Conservation (phyloP, 2,113 vertebrate genomes). For the Saguinus imperator region DNA sequence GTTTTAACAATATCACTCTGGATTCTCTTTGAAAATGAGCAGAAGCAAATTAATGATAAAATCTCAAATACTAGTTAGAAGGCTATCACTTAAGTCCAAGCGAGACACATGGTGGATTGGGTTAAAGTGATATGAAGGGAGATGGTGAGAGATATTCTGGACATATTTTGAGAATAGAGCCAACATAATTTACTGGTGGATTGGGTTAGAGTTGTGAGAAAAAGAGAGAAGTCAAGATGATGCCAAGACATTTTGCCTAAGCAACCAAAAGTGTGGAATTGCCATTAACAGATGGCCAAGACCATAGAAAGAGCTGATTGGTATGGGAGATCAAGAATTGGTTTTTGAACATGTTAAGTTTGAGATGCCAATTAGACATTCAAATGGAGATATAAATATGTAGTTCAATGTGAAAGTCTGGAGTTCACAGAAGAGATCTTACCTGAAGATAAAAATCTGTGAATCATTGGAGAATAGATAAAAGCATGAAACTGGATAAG, state of each 20-base stretch:
- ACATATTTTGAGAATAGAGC: not conserved
- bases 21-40: not conserved
- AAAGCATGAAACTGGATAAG: not conserved
- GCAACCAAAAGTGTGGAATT: not conserved
- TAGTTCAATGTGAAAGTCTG: not conserved
- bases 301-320: not conserved
- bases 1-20: not conserved
- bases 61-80: not conserved
- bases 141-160: not conserved
- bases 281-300: not conserved
- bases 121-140: not conserved
- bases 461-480: not conserved
- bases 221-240: not conserved
- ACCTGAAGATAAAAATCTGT: not conserved
- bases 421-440: not conserved
- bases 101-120: not conserved
- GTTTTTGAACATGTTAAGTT: not conserved
- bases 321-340: not conserved
- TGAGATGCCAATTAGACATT: not conserved
- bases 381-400: not conserved
- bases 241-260: not conserved
- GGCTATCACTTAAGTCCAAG: not conserved
- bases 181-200: not conserved
- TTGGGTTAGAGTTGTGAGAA: not conserved
- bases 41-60: slow-evolving; percentile 14